phyloP scores from a whole-genome alignment of 2,888 invertebrate species.

The Xiphydria camelus region DNA sequence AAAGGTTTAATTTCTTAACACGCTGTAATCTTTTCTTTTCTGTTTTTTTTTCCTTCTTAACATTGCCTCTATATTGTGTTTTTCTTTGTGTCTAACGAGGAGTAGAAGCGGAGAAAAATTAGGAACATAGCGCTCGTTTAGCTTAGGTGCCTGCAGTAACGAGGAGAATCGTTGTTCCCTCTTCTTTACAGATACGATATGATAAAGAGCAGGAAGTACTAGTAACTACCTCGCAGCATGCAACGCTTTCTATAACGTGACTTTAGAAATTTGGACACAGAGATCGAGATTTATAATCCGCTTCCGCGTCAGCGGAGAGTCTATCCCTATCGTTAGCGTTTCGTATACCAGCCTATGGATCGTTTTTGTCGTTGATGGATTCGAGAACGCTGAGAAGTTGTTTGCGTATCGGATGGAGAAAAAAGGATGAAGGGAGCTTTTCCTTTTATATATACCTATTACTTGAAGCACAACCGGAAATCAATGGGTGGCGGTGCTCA shows the following conservation, averaged over 20 bases:
- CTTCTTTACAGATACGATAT: conserved; percentile 35
- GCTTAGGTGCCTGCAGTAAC: conserved; percentile 32
- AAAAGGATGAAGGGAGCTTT: too few relatives aligned
- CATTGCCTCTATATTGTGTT: conserved; percentile 21
- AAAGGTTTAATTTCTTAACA: conserved; percentile 46
- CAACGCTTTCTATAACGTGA: conserved; percentile 20
- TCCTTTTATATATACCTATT: too few relatives aligned
- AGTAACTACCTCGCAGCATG: conserved; percentile 37
- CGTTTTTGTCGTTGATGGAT: conserved; percentile 5
- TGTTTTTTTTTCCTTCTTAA: conserved; percentile 24
- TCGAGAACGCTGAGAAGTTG: conserved; percentile 3
- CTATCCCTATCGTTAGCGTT: too few relatives aligned
- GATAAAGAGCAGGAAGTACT: conserved; percentile 38
- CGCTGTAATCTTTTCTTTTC: conserved; percentile 31
- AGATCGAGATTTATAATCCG: too few relatives aligned
- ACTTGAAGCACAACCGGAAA: too few relatives aligned
- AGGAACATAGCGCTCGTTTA: conserved; percentile 42
- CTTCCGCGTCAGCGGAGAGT: too few relatives aligned
- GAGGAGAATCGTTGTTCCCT: conserved; percentile 9
- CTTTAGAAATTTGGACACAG: not conserved
- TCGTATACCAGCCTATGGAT: not conserved
- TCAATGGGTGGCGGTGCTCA: conserved; percentile 47
- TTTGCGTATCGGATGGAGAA: conserved; percentile 1
- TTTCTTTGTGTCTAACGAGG: conserved; percentile 25
- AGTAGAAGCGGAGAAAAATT: conserved; percentile 37